Evolutionary conservation across 2,113 vertebrate genomes (phyloP).

Genomic region (Felis chaus): DNA sequence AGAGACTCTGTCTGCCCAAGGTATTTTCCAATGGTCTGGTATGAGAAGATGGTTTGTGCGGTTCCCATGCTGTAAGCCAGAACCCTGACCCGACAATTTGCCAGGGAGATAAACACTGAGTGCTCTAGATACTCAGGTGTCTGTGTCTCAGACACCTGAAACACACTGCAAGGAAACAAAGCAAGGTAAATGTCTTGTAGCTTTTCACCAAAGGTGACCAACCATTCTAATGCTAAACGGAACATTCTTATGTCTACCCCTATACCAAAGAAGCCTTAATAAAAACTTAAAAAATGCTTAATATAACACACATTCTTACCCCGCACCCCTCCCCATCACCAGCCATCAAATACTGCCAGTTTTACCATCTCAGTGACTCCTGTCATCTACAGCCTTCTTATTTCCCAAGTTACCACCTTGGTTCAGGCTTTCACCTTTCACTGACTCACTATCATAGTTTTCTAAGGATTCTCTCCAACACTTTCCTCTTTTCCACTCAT

Average conservation of each 20-base stretch:
- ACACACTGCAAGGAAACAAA: background rate
- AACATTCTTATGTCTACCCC: background rate
- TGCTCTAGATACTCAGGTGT: too few species aligned
- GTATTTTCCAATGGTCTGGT: background rate
- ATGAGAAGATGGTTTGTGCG: background rate
- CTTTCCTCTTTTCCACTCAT: background rate
- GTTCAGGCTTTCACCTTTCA: background rate
- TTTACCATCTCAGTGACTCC: background rate
- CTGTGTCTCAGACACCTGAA: background rate
- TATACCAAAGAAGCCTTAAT: background rate
- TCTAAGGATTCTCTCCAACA: background rate
- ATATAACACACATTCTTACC: background rate
- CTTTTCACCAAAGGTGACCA: background rate
- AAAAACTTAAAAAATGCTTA: background rate
- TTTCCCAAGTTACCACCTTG: background rate
- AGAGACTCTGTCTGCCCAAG: background rate
- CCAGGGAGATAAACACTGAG: background rate
- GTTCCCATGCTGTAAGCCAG: background rate
- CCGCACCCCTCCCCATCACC: background rate
- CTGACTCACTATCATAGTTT: background rate
- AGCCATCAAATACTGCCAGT: background rate
- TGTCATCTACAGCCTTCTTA: background rate
- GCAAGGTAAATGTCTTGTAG: background rate
- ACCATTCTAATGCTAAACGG: background rate
- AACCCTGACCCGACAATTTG: background rate